Percentiles rank a stretch among this genome's conserved stretches.
phyloP scores from a whole-genome alignment of 2,113 vertebrate species.

The Furnarius figulus region DNA sequence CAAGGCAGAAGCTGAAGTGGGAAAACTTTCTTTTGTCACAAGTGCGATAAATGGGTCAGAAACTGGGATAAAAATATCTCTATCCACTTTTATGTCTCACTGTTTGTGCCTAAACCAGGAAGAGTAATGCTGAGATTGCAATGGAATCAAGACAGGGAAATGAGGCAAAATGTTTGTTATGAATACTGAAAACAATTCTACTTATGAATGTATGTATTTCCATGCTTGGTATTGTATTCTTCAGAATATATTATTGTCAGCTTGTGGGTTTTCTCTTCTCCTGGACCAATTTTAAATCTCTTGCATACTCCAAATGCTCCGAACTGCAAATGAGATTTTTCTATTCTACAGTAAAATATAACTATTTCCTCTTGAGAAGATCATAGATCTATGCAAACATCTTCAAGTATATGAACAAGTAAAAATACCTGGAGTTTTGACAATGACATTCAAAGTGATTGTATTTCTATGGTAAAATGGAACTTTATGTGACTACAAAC shows the following conservation, averaged over 20 bases:
- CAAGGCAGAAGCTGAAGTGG: not conserved
- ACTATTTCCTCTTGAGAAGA: not conserved
- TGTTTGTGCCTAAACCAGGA: not conserved
- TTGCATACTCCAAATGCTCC: not conserved
- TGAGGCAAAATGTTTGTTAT: not conserved
- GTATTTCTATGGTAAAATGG: not conserved
- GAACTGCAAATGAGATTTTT: not conserved
- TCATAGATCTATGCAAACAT: not conserved
- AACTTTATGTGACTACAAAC: not conserved
- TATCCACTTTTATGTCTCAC: not conserved
- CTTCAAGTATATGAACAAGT: fast-evolving
- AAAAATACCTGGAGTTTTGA: not conserved
- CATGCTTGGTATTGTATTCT: not conserved
- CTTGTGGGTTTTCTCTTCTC: not conserved
- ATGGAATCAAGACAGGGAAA: not conserved
- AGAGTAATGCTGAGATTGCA: not conserved
- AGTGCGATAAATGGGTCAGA: not conserved
- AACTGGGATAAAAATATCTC: not conserved
- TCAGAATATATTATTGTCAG: not conserved
- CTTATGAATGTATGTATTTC: not conserved
- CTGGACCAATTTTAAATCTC: not conserved
- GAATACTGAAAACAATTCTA: not conserved
- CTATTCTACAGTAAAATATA: not conserved
- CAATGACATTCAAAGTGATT: not conserved
- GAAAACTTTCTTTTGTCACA: not conserved